Conservation (phyloP, 2,888 invertebrate species). For the Trachelus stipa region DNA sequence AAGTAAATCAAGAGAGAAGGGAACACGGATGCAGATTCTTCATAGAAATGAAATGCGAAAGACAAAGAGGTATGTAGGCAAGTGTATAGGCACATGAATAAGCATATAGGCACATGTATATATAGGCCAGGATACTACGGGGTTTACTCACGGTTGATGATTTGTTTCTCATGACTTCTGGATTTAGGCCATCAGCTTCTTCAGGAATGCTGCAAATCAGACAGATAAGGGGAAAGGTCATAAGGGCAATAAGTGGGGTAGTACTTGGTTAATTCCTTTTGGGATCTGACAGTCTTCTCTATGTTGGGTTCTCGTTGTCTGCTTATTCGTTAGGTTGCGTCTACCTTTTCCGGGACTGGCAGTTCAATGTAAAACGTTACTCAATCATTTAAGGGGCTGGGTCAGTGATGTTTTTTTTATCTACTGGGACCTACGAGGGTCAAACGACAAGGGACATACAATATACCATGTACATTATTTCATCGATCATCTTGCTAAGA, state of each 20-base stretch:
- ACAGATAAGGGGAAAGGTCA: slow-evolving; percentile 56
- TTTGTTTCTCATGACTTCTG: slow-evolving; percentile 30
- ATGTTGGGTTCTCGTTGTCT: neutral
- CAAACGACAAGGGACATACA: neutral
- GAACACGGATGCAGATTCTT: neutral
- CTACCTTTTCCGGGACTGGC: neutral
- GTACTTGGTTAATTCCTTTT: neutral
- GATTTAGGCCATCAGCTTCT: slow-evolving; percentile 79
- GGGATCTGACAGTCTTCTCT: neutral
- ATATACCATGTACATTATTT: neutral
- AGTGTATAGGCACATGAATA: neutral
- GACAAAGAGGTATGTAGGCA: neutral
- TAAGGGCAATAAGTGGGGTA: slow-evolving; percentile 25
- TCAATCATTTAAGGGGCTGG: neutral
- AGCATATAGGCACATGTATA: slow-evolving; percentile 9
- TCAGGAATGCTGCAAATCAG: slow-evolving; percentile 79
- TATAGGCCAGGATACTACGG: slow-evolving; percentile 37
- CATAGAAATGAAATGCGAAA: neutral
- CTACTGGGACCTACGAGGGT: neutral
- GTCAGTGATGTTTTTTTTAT: neutral
- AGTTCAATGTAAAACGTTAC: neutral
- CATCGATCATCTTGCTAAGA: neutral
- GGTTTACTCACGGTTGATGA: slow-evolving; percentile 58
- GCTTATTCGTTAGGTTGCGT: neutral
- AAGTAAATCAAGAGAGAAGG: slow-evolving; percentile 9